Base-by-base conservation (phyloP, 2,888 invertebrate species). In the Erebia epiphron region DNA sequence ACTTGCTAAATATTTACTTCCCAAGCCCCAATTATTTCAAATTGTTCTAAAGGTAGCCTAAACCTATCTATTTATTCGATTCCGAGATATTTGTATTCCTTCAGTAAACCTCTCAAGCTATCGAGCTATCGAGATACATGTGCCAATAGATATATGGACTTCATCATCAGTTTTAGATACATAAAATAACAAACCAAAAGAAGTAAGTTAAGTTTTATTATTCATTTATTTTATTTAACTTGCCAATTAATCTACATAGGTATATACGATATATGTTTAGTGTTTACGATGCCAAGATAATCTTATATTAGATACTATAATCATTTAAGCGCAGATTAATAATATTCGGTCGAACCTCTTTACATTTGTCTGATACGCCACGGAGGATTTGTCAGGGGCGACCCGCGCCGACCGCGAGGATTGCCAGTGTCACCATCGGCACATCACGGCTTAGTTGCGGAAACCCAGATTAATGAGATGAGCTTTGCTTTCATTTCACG, bases 391-490 rank as follows among this genome's bases (percentile, higher is more conserved):
- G 84, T 78, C 80, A 77, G 82, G 82, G 83, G 82, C 83, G 84
- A 83, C 82, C 87, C 83, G 65, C 65, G 69, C 71, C 72, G 76
- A 75, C 75, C 80, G 80, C 82, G 79, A 84, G 89, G 91, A 86
- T 91, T 90, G 86, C 78, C 83, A 80, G 79, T 90, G 90, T 91
- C 91, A 88, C 86, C 88, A 89, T 88, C 81, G 89, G 91, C 87
- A 87, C 85, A 87, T 86, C 87, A 86, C 84, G 83, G 92, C 90
- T 93, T 93, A 90, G 85, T 86, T 62, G 84, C 82, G 76, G 85
- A 88, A 85, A 84, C 92, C 89, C 88, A 87, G 92, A 92, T 93
- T 92, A 92, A 91, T 89, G 87, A 84, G 87, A 86, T 86, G 87
- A 85, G 75, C 71, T 74, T 75, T 71, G 65, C 62, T 64, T 67